Evolutionary conservation across 1,140 invertebrate species (phyloP).

Genomic region (Whitmania pigra): DNA sequence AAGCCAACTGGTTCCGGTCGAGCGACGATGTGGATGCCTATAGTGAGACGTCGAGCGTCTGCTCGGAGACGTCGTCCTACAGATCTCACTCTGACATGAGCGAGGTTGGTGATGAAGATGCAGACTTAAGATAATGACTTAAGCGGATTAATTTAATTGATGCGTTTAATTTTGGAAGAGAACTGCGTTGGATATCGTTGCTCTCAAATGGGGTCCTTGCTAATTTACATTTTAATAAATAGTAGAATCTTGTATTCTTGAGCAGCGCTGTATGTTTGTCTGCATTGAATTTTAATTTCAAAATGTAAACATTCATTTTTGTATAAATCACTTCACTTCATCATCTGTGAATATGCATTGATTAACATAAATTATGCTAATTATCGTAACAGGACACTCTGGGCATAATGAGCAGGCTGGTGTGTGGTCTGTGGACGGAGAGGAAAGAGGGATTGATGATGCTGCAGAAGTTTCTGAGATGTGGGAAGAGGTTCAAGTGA

Average conservation of each 20-base stretch:
- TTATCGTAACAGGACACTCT: constrained; percentile 57
- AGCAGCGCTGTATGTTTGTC: too few species aligned
- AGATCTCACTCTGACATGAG: constrained; percentile 52
- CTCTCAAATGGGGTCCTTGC: too few species aligned
- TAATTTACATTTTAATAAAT: too few species aligned
- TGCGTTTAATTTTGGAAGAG: background rate
- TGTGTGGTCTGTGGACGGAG: constrained; percentile 76
- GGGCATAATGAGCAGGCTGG: constrained; percentile 73
- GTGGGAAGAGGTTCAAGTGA: constrained; percentile 53
- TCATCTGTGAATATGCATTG: too few species aligned
- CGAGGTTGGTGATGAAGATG: background rate
- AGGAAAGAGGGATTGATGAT: constrained; percentile 80
- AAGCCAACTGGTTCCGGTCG: background rate
- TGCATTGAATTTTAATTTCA: background rate
- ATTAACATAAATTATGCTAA: background rate
- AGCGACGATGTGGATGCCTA: constrained; percentile 42
- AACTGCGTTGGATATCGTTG: too few species aligned
- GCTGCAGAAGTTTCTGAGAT: constrained; percentile 60
- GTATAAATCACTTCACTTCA: background rate
- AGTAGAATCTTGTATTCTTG: too few species aligned
- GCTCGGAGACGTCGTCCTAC: constrained; percentile 69
- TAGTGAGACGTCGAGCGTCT: constrained; percentile 84
- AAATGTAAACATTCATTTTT: background rate
- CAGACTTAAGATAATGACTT: too few species aligned
- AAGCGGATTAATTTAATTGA: background rate